Base-by-base conservation (phyloP, 2,888 invertebrate genomes). In the Caradrina clavipalpis region DNA sequence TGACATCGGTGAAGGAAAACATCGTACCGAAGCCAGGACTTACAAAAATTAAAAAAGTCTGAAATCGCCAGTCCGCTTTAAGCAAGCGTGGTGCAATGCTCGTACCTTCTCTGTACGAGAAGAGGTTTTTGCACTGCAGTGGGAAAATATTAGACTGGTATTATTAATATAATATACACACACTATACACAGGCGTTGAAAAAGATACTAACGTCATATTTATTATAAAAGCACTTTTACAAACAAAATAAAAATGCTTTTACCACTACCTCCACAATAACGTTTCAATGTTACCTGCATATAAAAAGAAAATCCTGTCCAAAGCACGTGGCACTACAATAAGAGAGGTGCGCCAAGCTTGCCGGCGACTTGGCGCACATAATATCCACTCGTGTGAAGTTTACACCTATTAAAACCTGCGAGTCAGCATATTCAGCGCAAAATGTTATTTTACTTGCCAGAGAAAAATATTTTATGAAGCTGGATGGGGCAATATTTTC, bases 371-470 rank as follows among this genome's bases (percentile, higher is more conserved):
- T 71, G 60, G 51, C 65, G 62, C 62, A 53, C 42, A 60, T 66
- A 80, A 77, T 77, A 77, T 63, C 77, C 74, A 73, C 70, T 80
- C 65, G 60, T 69, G 80, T 80, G 70, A 55, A 80, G 77, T 73
- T 77, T 80, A 80, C 80, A 71, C 66, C 66, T 72, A 76, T 76
- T 76, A 76, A 77, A 77, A 63, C 67, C 62, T 59, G 62, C 76
- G n/a, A 66, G 63, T 67, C 54, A 67, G 77, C 76, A 72, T 76
- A 72, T 63, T 76, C 67, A 77, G 66, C 35, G 62, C 45, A 66
- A 77, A 77, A 67, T 67, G 72, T 72, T 72, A 76, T 76, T 76
- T 63, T 72, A 62, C 55, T 50, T 49, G 61, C 53, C 1, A 39
- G 31, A 54, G 60, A 50, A 62, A 76, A 64, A 76, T 65, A 76